Evolutionary conservation across 2,797 vertebrate species (phyloP).

Genomic region (Coranthus polyacanthus): DNA sequence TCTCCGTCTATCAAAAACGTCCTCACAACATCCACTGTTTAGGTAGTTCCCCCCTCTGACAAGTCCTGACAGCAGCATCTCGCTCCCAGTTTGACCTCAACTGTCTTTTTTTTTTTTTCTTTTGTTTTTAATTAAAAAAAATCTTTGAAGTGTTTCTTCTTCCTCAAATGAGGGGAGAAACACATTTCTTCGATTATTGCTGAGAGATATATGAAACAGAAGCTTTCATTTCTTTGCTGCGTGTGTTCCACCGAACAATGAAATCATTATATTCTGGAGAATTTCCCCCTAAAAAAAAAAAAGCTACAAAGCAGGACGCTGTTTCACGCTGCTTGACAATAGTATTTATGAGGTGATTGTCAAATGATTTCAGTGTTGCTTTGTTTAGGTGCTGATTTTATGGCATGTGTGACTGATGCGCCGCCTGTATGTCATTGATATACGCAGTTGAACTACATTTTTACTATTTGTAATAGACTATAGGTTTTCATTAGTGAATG

Average conservation of each 20-base stretch:
- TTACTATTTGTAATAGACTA: conserved; percentile 33
- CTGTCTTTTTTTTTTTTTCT: conserved; percentile 32
- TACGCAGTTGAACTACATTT: conserved; percentile 19
- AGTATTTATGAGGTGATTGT: conserved; percentile 64
- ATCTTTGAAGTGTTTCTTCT: conserved; percentile 50
- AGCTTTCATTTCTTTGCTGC: conserved; percentile 65
- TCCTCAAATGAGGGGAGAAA: conserved; percentile 59
- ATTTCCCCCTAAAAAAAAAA: conserved; percentile 19
- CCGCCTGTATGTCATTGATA: conserved; percentile 25
- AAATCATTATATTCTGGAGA: conserved; percentile 68
- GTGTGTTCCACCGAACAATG: conserved; percentile 77
- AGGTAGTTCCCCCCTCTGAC: conserved; percentile 45
- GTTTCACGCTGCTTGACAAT: conserved; percentile 46
- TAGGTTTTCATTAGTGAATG: conserved; percentile 18
- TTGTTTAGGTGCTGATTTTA: conserved; percentile 64
- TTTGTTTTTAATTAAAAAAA: conserved; percentile 18
- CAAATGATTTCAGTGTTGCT: conserved; percentile 48
- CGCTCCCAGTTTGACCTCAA: conserved; percentile 61
- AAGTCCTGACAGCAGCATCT: conserved; percentile 59
- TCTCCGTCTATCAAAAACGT: conserved; percentile 53
- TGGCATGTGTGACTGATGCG: conserved; percentile 31
- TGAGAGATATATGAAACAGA: conserved; percentile 75
- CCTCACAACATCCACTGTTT: conserved; percentile 44
- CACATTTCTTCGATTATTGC: conserved; percentile 77
- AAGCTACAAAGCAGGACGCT: conserved; percentile 44